Percentiles rank a stretch among this genome's conserved stretches.
Conservation (phyloP, 2,113 vertebrate species). For the Chloropsis cyanopogon region DNA sequence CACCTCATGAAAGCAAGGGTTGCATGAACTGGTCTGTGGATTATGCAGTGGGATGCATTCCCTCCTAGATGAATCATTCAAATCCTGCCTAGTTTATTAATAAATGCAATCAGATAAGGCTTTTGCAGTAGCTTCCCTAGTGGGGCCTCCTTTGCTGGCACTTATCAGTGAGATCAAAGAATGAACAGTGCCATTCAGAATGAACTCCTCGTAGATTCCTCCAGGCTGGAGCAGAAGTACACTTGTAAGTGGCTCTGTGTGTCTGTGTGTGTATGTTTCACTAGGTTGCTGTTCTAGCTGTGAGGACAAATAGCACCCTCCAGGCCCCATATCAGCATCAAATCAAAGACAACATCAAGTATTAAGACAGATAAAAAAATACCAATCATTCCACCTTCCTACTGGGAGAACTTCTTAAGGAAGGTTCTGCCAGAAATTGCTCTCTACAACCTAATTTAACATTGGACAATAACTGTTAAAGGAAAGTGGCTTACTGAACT, state of each 20-base stretch:
- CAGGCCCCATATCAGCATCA: not conserved
- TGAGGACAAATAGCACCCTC: not conserved
- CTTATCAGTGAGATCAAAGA: slow-evolving; percentile 38
- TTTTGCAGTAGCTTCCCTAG: slow-evolving; percentile 20
- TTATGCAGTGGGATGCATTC: not conserved
- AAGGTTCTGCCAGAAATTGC: not conserved
- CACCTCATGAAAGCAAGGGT: not conserved
- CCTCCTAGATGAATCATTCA: slow-evolving; percentile 14
- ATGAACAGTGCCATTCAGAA: not conserved
- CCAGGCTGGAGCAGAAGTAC: not conserved
- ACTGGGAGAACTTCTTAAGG: not conserved
- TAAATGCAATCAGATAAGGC: slow-evolving; percentile 32
- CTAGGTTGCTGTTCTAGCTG: not conserved
- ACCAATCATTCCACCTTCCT: not conserved
- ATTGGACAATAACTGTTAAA: not conserved
- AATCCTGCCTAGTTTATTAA: not conserved
- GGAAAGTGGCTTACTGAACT: not conserved
- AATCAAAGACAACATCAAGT: not conserved
- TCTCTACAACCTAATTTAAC: not conserved
- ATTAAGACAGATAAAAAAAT: not conserved
- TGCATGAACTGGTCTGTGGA: not conserved
- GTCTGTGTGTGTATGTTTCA: not conserved
- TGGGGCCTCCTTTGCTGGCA: not conserved
- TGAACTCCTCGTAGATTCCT: not conserved
- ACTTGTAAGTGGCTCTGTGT: not conserved